Evolutionary conservation across 2,797 vertebrate genomes (phyloP), one percentile per base, ranked within the genome.

Genomic region (Enoplosus armatus): DNA sequence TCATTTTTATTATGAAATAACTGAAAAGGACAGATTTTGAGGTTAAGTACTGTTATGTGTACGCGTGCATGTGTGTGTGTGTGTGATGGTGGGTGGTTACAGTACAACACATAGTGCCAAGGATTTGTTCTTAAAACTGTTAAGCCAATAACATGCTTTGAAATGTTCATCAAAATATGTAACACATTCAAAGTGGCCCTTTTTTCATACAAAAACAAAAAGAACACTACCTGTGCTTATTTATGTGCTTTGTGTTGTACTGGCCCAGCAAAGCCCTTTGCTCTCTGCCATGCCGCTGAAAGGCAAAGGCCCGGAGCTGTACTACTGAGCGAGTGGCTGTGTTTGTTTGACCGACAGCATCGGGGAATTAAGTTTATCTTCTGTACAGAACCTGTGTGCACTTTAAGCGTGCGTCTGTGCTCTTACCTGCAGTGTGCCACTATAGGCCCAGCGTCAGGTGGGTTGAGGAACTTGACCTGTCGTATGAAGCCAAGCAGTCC

Each of bases 381-480:
- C 35, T 20, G 48, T 24, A 26, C 31, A 31, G 50, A 31, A 47
- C 22, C 14, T 64, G 31, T 15, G 31, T 47, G 59, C 73, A 20
- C 54, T 63, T 15, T 10, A 1, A 12, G 12, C 29, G 33, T 54
- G 27, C 29, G 62, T 54, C 11, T 60, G 51, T 22, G n/a, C 18
- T 22, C 61, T 65, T 84, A 99, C 98, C 98, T 99, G 97, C 98
- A 99, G 90, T 99, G 98, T 12, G 97, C 97, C 81, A 97, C 97
- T 0, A 99, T 96, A 54, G 98, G 97, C 43, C 98, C 98, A 0
- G 97, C 97, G 15, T 98, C 97, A 0, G 97, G 97, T 0, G 97
- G 97, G 83, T 98, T 99, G 83, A 99, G 97, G 89, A 98, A 98
- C 94, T 99, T 99, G 88, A 99, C 98, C 87, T 99, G 98, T 10